Conservation (phyloP, 1,140 invertebrate genomes). For the Aphidius ervi region DNA sequence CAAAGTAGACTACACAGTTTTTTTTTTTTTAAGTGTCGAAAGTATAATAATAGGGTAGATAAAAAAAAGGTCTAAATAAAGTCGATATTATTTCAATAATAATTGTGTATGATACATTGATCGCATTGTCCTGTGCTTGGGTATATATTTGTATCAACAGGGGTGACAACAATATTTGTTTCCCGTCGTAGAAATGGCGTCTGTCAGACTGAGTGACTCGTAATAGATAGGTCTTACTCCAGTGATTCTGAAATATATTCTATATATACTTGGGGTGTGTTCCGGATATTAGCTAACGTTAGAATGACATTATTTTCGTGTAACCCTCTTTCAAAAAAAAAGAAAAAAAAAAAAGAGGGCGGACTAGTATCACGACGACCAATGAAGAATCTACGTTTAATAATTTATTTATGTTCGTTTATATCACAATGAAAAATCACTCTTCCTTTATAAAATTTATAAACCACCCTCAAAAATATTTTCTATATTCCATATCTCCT, state of each 20-base stretch:
- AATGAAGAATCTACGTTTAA: constrained; percentile 7
- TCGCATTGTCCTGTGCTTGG: constrained; percentile 14
- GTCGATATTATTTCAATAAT: not conserved
- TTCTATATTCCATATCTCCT: too few relatives aligned
- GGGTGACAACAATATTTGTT: constrained; percentile 16
- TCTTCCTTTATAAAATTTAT: too few relatives aligned
- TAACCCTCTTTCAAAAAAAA: constrained; percentile 13
- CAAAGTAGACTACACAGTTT: too few relatives aligned
- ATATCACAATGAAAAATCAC: too few relatives aligned
- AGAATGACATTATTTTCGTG: constrained; percentile 1
- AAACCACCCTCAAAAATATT: too few relatives aligned
- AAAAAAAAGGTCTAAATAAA: too few relatives aligned
- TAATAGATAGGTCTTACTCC: not conserved
- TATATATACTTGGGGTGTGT: constrained; percentile 16
- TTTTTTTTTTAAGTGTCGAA: too few relatives aligned
- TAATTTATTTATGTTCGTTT: constrained; percentile 1
- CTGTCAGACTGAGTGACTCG: constrained; percentile 26
- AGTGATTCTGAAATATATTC: constrained; percentile 2
- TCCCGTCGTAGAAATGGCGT: constrained; percentile 25
- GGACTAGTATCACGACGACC: constrained; percentile 15
- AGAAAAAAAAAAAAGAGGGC: constrained; percentile 6
- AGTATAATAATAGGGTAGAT: too few relatives aligned
- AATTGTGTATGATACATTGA: too few relatives aligned
- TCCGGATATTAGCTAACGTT: constrained; percentile 26
- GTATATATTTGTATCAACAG: constrained; percentile 35